phyloP scores from a whole-genome alignment of 2,797 vertebrate genomes.

The Scomberomorus guttatus region DNA sequence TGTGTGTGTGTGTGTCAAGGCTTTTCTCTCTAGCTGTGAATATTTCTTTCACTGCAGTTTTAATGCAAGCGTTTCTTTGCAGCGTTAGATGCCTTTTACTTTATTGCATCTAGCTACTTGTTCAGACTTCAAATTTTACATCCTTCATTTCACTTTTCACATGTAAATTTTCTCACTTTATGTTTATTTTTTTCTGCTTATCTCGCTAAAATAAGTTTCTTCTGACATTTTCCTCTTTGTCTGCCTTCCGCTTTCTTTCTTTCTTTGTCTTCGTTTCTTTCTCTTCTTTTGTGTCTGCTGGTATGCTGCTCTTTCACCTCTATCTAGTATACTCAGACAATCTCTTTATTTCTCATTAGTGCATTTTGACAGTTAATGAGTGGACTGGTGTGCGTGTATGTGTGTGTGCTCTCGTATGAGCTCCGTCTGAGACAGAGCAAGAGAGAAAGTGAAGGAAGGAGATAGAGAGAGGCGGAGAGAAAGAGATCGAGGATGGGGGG shows the following conservation, averaged over 20 bases:
- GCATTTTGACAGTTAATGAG: conserved; percentile 79
- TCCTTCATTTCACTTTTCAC: background rate
- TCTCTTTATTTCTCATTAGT: conserved; percentile 80
- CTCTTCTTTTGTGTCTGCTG: conserved; percentile 60
- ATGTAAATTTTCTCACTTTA: background rate
- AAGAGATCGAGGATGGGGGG: conserved; percentile 59
- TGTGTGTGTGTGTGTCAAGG: conserved; percentile 29
- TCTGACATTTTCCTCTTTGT: conserved; percentile 39
- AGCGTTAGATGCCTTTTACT: background rate
- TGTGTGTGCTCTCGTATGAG: background rate
- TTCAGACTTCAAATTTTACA: background rate
- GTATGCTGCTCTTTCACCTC: conserved; percentile 61
- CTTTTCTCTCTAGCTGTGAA: conserved; percentile 34
- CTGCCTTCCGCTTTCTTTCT: background rate
- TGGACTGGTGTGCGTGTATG: conserved; percentile 34
- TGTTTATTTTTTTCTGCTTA: background rate
- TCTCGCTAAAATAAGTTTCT: conserved; percentile 44
- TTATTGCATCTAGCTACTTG: background rate
- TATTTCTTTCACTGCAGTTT: conserved; percentile 34
- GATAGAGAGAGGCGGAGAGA: conserved; percentile 24
- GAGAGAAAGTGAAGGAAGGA: conserved; percentile 42
- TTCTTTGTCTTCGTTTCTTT: conserved; percentile 60
- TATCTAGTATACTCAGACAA: conserved; percentile 52
- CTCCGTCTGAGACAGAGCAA: conserved; percentile 13
- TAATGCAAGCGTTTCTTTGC: conserved; percentile 17